phyloP scores from a whole-genome alignment of 1,140 invertebrate genomes.

The Bicyclus anynana region DNA sequence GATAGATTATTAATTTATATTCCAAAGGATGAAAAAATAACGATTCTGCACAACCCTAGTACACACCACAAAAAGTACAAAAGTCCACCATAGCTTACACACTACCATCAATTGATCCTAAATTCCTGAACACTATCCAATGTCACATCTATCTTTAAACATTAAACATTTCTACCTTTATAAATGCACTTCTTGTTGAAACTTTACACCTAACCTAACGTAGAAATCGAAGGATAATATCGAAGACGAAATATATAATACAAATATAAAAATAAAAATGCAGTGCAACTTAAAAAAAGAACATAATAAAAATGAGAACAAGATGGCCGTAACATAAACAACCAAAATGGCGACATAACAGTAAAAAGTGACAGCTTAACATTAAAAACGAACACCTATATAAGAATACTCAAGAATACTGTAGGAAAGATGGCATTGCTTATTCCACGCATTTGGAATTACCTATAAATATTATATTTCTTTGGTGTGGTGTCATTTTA shows the following conservation, averaged over 20 bases:
- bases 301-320: conserved; percentile 21
- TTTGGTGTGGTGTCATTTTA: conserved; percentile 72
- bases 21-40: neutral
- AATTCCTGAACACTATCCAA: conserved; percentile 64
- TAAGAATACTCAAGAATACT: conserved; percentile 70
- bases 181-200: conserved; percentile 74
- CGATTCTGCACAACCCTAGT: conserved; percentile 45
- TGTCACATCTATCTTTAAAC: conserved; percentile 58
- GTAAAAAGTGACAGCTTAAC: conserved; percentile 30
- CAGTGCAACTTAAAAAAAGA: conserved; percentile 15
- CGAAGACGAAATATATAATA: conserved; percentile 24
- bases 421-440: conserved; percentile 62
- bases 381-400: conserved; percentile 46
- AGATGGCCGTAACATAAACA: conserved; percentile 23
- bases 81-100: conserved; percentile 54
- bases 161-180: conserved; percentile 70
- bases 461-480: conserved; percentile 60
- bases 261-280: conserved; percentile 15
- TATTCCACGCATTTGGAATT: conserved; percentile 50
- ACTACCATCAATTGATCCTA: conserved; percentile 55
- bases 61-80: conserved; percentile 70
- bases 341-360: conserved; percentile 20
- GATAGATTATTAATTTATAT: neutral
- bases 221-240: conserved; percentile 32
- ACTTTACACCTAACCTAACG: conserved; percentile 54